Conservation (phyloP, 1,140 invertebrate genomes). For the Drosophila jambulina region DNA sequence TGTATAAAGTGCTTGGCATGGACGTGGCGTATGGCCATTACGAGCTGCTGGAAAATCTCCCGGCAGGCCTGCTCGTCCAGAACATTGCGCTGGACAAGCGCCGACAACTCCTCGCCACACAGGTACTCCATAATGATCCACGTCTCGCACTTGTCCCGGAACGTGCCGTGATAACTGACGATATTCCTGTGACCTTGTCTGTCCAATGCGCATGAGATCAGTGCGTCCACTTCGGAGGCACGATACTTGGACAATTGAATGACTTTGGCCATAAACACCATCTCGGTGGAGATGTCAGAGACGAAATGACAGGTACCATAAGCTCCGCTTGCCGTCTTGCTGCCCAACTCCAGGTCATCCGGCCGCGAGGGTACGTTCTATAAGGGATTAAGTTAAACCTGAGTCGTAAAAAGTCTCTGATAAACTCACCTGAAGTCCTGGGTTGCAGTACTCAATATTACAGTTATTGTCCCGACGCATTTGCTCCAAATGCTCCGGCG, state of each 20-base stretch:
- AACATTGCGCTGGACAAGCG: constrained; percentile 88
- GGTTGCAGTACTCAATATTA: constrained; percentile 72
- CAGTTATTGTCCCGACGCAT: constrained; percentile 59
- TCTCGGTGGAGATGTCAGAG: constrained; percentile 53
- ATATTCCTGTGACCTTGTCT: constrained; percentile 90
- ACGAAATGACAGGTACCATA: constrained; percentile 77
- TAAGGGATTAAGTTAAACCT: background rate
- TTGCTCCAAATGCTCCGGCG: constrained; percentile 90
- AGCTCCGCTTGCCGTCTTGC: constrained; percentile 43
- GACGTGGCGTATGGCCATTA: constrained; percentile 92
- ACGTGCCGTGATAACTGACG: constrained; percentile 93
- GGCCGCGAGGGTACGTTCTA: constrained; percentile 65
- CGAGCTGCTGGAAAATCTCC: constrained; percentile 91
- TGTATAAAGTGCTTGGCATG: constrained; percentile 93
- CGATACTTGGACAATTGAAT: constrained; percentile 89
- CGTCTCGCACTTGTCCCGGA: constrained; percentile 93
- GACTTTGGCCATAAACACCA: constrained; percentile 88
- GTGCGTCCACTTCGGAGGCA: constrained; percentile 74
- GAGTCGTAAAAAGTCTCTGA: background rate
- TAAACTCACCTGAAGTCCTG: constrained; percentile 51
- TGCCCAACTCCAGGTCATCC: constrained; percentile 67
- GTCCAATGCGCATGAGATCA: constrained; percentile 69
- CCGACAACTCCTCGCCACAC: constrained; percentile 94
- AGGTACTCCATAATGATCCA: constrained; percentile 94
- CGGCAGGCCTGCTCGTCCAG: constrained; percentile 90